Conservation (phyloP, 1,140 invertebrate species). For the Triops longicaudatus region DNA sequence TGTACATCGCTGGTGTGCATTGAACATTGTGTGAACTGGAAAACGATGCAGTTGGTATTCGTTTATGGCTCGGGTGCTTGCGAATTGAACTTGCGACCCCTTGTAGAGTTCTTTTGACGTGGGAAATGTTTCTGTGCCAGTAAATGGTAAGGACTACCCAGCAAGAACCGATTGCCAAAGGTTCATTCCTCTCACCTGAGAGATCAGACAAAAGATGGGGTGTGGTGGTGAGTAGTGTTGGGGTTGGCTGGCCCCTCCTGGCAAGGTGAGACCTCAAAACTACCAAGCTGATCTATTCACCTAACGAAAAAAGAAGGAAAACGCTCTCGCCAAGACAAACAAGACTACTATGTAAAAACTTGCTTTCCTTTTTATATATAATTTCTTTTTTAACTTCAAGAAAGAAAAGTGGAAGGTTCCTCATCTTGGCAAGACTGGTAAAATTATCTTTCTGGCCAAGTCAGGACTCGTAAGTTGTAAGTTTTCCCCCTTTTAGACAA, state of each 20-base stretch:
- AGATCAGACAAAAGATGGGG: conserved; percentile 14
- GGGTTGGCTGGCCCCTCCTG: not conserved
- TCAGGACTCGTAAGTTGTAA: not conserved
- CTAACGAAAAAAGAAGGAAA: not conserved
- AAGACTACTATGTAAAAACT: not conserved
- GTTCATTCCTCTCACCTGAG: conserved; percentile 3
- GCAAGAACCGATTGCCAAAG: not conserved
- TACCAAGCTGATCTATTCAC: not conserved
- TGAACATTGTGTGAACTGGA: not conserved
- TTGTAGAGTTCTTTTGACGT: not conserved
- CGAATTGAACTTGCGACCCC: not conserved
- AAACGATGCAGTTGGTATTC: not conserved
- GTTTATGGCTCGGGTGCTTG: not conserved
- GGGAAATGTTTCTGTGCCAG: not conserved
- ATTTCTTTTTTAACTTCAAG: not conserved
- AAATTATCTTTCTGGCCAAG: not conserved
- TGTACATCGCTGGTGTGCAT: no score
- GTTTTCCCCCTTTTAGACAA: not conserved
- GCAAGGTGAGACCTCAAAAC: conserved; percentile 5
- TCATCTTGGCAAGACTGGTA: not conserved
- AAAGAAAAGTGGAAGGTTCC: not conserved
- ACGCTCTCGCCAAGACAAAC: not conserved
- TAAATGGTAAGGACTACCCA: not conserved
- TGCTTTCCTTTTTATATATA: conserved; percentile 7
- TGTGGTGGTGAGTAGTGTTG: not conserved